Evolutionary conservation across 2,113 vertebrate species (phyloP).

Genomic region (Corydoras sp.): DNA sequence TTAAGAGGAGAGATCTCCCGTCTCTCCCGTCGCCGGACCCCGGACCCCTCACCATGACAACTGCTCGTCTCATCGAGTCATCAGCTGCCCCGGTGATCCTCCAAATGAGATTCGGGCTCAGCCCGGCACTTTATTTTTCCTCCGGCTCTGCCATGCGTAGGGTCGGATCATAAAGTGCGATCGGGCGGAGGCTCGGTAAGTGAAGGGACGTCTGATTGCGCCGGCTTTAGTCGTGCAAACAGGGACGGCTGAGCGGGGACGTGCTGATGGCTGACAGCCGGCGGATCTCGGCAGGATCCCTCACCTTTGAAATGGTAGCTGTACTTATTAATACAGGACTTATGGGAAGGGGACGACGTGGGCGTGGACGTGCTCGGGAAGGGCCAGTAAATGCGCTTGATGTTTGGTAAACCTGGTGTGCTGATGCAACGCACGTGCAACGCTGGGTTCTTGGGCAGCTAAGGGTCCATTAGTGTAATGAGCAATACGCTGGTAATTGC

Average conservation of each 20-base stretch:
- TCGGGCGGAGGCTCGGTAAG: slow-evolving; percentile 23
- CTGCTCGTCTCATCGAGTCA: slow-evolving; percentile 58
- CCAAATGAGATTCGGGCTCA: slow-evolving; percentile 49
- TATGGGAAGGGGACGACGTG: neutral
- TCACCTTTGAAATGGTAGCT: neutral
- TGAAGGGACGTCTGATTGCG: slow-evolving; percentile 33
- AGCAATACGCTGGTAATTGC: neutral
- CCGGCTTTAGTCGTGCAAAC: slow-evolving; percentile 33
- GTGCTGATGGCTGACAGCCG: neutral
- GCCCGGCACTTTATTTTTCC: slow-evolving; percentile 18
- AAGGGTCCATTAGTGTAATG: neutral
- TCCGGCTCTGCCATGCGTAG: slow-evolving; percentile 25
- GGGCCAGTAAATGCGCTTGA: neutral
- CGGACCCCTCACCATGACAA: slow-evolving; percentile 60
- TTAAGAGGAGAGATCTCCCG: slow-evolving; percentile 73
- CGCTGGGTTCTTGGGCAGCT: neutral
- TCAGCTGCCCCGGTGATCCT: slow-evolving; percentile 58
- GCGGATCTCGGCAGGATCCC: neutral
- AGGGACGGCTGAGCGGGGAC: slow-evolving; percentile 25
- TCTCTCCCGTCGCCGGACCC: slow-evolving; percentile 37
- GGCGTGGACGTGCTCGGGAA: neutral
- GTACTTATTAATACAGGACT: neutral
- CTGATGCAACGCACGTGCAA: neutral
- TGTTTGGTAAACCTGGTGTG: neutral
- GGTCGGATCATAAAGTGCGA: slow-evolving; percentile 25